Base-by-base conservation (phyloP, 2,113 vertebrate species). In the Hassar affinis region DNA sequence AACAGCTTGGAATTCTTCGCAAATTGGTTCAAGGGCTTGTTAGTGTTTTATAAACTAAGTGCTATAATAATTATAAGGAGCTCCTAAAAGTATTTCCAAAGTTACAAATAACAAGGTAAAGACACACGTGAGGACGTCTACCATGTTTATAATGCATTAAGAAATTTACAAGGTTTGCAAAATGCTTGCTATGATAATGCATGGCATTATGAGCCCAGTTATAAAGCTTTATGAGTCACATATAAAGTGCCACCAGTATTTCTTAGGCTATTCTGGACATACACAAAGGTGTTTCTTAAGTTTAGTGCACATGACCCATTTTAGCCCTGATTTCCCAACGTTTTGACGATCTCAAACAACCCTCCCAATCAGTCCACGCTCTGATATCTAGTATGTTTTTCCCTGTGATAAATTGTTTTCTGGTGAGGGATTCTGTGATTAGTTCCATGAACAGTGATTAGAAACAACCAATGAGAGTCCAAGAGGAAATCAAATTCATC, bases 181-280 rank as follows among this genome's bases (percentile, higher is more conserved):
- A 75, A 51, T 7, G n/a, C 15, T 33, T 33, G 12, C 20, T 75
- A 52, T 30, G 15, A 30, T n/a, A 74, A 27, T 25, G 25, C n/a
- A 49, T 27, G 10, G 45, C 25, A 18, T 74, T 76, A 76, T 76
- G 51, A 54, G 18, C 17, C 14, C 27, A 52, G 8, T 77, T 33
- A 54, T 77, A 54, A 77, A 25, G 47, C 20, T 78, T 57, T n/a
- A 57, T 76, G 47, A 75, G 47, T 61, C 27, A 27, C 57, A 27
- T 68, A 68, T 22, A 38, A 72, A 72, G 6, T 71, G 18, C 25
- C 38, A 42, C 35, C 38, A 45, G 20, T 47, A 49, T 51, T 30
- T 51, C 3, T 52, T 52, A 27, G 49, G 69, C 45, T 47, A 47
- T 47, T 47, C 30, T 49, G 71, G 56, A 9, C 80, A 84, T 6